A percentile compares a stretch with the other conserved stretches of the same genome.
Conservation (phyloP, 2,888 invertebrate species). For the Anthophora plumipes region DNA sequence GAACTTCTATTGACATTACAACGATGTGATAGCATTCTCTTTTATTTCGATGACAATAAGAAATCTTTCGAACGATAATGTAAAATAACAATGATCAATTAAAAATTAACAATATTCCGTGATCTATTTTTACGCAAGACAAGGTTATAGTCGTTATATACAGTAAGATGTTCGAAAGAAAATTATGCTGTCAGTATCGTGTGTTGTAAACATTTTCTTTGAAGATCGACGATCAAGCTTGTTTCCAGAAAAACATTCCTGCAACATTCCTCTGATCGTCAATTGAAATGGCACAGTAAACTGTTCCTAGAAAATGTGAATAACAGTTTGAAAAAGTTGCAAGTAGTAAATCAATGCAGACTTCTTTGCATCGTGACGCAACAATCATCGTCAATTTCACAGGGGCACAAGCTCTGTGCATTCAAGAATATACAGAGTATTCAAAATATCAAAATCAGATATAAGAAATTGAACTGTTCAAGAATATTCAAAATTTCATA, state of each 20-base stretch:
- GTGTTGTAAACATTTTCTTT: constrained; percentile 5
- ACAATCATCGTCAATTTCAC: background rate
- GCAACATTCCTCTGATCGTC: background rate
- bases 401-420: too few relatives aligned
- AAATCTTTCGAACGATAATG: background rate
- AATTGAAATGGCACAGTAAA: constrained; percentile 1
- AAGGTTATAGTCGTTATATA: background rate
- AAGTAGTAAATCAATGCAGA: constrained; percentile 16
- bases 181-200: background rate
- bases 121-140: background rate
- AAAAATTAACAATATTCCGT: background rate
- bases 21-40: background rate
- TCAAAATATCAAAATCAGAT: background rate
- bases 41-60: background rate
- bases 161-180: background rate
- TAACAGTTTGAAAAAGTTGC: background rate
- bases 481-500: background rate
- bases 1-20: background rate
- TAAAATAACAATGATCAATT: background rate
- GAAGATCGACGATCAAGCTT: background rate
- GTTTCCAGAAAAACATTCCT: background rate
- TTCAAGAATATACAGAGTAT: too few relatives aligned
- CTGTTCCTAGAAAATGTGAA: constrained; percentile 27
- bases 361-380: background rate
- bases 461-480: background rate